phyloP scores from a whole-genome alignment of 2,797 vertebrate species.

The Uromys caudimaculatus region DNA sequence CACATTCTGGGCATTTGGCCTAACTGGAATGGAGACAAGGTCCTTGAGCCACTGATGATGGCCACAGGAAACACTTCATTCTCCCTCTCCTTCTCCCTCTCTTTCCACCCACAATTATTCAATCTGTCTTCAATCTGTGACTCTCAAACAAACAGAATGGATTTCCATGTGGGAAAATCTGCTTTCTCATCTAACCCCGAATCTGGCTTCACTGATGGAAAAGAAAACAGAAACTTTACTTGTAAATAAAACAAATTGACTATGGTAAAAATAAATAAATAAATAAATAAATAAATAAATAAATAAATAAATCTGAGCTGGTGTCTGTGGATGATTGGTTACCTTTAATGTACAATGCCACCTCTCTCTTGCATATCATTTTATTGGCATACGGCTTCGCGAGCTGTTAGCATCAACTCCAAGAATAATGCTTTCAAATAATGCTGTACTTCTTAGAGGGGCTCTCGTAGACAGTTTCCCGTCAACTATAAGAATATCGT shows the following conservation, averaged over 20 bases:
- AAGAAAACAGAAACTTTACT: background rate
- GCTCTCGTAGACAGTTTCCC: background rate
- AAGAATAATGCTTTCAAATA: constrained; percentile 16
- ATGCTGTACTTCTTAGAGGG: background rate
- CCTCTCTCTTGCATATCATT: background rate
- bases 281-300: background rate
- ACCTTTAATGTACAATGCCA: background rate
- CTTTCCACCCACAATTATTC: background rate
- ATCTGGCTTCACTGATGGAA: background rate
- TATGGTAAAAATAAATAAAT: background rate
- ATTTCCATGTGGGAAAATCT: background rate
- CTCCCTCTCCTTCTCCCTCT: background rate
- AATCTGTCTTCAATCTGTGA: background rate
- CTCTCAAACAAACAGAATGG: background rate
- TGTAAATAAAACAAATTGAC: background rate
- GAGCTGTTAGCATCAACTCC: background rate
- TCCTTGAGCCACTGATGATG: background rate
- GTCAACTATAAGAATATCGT: background rate
- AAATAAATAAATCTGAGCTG: background rate
- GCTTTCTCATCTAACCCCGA: background rate
- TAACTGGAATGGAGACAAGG: background rate
- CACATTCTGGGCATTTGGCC: background rate
- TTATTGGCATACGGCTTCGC: background rate
- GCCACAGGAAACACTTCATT: background rate
- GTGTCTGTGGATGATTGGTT: background rate